Conservation (phyloP, 2,888 invertebrate genomes). For the Cotesia congregata region DNA sequence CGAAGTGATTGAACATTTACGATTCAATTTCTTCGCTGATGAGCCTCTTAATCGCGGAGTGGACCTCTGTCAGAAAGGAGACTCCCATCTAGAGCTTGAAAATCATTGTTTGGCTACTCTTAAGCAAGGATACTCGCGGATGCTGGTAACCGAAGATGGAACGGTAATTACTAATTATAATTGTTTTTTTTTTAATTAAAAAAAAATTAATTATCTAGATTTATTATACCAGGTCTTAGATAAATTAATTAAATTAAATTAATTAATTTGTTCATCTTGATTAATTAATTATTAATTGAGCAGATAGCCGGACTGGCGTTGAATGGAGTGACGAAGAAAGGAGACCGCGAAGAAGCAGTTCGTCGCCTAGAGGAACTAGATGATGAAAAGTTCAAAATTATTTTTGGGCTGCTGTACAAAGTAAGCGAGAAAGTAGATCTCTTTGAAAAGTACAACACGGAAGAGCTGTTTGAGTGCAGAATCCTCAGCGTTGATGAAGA, state of each 20-base stretch:
- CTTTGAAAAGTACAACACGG: slow-evolving; percentile 78
- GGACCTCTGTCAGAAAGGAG: slow-evolving; percentile 79
- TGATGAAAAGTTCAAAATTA: slow-evolving; percentile 83
- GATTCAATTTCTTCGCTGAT: slow-evolving; percentile 84
- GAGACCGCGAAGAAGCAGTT: slow-evolving; percentile 80
- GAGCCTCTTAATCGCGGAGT: slow-evolving; percentile 87
- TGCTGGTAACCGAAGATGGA: slow-evolving; percentile 76
- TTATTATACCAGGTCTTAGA: too few species aligned
- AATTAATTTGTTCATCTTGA: not conserved
- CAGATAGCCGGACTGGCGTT: slow-evolving; percentile 85
- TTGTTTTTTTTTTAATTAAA: not conserved
- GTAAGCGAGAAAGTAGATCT: slow-evolving; percentile 80
- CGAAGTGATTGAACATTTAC: slow-evolving; percentile 80
- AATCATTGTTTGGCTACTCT: slow-evolving; percentile 81
- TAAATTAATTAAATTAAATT: not conserved
- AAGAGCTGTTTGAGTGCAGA: slow-evolving; percentile 83
- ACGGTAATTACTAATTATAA: slow-evolving; percentile 73
- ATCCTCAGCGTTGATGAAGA: slow-evolving; percentile 83
- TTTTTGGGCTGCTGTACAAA: slow-evolving; percentile 82
- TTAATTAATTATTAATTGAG: not conserved
- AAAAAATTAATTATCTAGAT: too few species aligned
- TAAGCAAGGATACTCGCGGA: slow-evolving; percentile 80
- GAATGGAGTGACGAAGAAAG: slow-evolving; percentile 82
- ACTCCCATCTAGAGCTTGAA: slow-evolving; percentile 81
- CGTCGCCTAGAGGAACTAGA: slow-evolving; percentile 78